phyloP scores from a whole-genome alignment of 2,888 invertebrate genomes.

The Lasius fuliginosus region DNA sequence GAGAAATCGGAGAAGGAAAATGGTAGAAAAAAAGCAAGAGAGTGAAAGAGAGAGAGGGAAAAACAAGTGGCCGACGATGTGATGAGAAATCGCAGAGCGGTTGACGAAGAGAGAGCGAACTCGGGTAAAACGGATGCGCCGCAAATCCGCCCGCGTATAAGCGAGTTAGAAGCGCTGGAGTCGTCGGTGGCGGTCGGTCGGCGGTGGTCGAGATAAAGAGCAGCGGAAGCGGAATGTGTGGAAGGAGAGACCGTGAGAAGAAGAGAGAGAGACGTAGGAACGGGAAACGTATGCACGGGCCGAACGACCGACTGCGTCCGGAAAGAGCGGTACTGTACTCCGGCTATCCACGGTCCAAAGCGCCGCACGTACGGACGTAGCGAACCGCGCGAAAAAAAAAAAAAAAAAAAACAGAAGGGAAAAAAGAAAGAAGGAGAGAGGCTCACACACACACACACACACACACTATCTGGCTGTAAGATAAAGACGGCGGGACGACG shows the following conservation, averaged over 20 bases:
- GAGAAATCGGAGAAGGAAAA: conserved; percentile 49
- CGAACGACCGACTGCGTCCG: conserved; percentile 65
- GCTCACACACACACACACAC: too few species aligned
- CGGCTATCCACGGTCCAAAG: conserved; percentile 21
- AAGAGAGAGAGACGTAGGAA: conserved; percentile 45
- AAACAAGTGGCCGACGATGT: conserved; percentile 60
- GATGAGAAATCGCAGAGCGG: conserved; percentile 64
- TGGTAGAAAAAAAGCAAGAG: conserved; percentile 58
- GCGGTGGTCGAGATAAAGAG: conserved; percentile 50
- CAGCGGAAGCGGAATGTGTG: conserved; percentile 52
- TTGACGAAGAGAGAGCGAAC: conserved; percentile 38
- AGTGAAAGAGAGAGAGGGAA: conserved; percentile 61
- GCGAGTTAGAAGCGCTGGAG: conserved; percentile 65
- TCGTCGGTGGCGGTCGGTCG: conserved; percentile 7
- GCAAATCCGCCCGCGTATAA: conserved; percentile 78
- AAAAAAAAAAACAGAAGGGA: conserved; percentile 37
- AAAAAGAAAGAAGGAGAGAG: conserved; percentile 32
- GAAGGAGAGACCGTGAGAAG: conserved; percentile 53
- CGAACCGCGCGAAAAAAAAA: conserved; percentile 42
- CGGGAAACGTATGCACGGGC: conserved; percentile 44
- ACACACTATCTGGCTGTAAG: conserved; percentile 27
- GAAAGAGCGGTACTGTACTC: conserved; percentile 40
- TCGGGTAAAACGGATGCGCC: conserved; percentile 80
- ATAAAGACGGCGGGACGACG: conserved; percentile 70
- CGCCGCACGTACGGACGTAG: conserved; percentile 7